Conservation (phyloP, 2,888 invertebrate species). For the Cloeon dipterum region DNA sequence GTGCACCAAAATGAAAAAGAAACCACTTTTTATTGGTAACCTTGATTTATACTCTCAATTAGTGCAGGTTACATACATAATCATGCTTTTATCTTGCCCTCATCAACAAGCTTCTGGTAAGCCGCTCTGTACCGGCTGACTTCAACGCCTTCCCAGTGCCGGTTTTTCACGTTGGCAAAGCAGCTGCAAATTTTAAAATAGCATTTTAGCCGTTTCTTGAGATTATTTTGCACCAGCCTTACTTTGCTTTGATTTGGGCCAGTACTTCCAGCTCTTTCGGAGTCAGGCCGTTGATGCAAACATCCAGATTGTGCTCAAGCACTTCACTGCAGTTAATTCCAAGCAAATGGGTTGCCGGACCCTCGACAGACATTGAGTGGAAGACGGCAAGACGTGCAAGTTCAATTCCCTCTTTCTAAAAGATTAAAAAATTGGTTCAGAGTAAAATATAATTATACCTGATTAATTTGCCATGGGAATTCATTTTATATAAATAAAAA, state of each 20-base stretch:
- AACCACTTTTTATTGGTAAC: too few relatives aligned
- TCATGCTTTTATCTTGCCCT: too few relatives aligned
- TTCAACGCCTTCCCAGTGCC: conserved; percentile 43
- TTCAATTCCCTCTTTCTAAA: conserved; percentile 32
- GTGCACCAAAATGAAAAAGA: too few relatives aligned
- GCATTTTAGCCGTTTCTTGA: conserved; percentile 7
- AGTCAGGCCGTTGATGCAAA: conserved; percentile 35
- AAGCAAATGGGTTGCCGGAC: conserved; percentile 43
- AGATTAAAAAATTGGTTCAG: conserved; percentile 5
- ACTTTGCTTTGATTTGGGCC: conserved; percentile 36
- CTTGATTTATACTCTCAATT: too few relatives aligned
- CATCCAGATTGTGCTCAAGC: conserved; percentile 36
- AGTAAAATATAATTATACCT: not conserved
- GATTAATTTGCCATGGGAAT: not conserved
- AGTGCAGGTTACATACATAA: too few relatives aligned
- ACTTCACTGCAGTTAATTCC: conserved; percentile 47
- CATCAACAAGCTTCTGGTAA: conserved; percentile 1
- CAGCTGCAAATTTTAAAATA: conserved; percentile 16
- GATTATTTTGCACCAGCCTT: too few relatives aligned
- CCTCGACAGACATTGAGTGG: conserved; percentile 29
- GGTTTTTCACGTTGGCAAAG: conserved; percentile 21
- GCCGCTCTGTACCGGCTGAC: conserved; percentile 22
- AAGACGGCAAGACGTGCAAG: conserved; percentile 47
- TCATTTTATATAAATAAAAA: not conserved
- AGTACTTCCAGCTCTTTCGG: conserved; percentile 37